Percentiles rank a stretch among this genome's conserved stretches.
Evolutionary conservation across 2,888 invertebrate genomes (phyloP).

Genomic region (Tiliacea aurago): DNA sequence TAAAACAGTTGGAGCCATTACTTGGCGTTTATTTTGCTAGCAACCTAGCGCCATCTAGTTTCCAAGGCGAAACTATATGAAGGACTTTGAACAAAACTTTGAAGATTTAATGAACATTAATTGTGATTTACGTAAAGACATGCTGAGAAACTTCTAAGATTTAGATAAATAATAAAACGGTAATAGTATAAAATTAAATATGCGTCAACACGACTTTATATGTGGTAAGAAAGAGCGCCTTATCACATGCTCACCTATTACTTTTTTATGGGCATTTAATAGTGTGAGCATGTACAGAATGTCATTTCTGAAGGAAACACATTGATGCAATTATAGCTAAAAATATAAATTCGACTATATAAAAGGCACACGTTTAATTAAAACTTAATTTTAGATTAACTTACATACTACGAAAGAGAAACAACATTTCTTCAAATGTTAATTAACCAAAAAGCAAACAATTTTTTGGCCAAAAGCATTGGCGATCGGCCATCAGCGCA

Average conservation of each 20-base stretch:
- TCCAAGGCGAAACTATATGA: constrained; percentile 40
- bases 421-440: constrained; percentile 3
- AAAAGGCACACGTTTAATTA: background rate
- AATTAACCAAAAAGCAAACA: constrained; percentile 51
- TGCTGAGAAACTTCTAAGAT: constrained; percentile 33
- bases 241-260: constrained; percentile 56
- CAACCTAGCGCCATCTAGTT: constrained; percentile 63
- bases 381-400: background rate
- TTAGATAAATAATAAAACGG: constrained; percentile 58
- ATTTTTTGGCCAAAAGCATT: constrained; percentile 50
- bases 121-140: constrained; percentile 55
- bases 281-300: constrained; percentile 40
- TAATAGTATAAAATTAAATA: constrained; percentile 53
- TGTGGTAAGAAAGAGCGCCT: constrained; percentile 41
- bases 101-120: constrained; percentile 52
- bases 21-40: constrained; percentile 37
- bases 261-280: constrained; percentile 57
- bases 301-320: constrained; percentile 34
- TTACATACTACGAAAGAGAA: background rate
- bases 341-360: constrained; percentile 15
- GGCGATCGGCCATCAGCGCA: constrained; percentile 68
- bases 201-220: constrained; percentile 57
- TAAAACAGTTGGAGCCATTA: constrained; percentile 55
- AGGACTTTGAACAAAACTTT: constrained; percentile 49
- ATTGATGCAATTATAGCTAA: constrained; percentile 11